A percentile compares a stretch with the other conserved stretches of the same genome.
Conservation (phyloP, 2,888 invertebrate genomes). For the Drosophila neonasuta region DNA sequence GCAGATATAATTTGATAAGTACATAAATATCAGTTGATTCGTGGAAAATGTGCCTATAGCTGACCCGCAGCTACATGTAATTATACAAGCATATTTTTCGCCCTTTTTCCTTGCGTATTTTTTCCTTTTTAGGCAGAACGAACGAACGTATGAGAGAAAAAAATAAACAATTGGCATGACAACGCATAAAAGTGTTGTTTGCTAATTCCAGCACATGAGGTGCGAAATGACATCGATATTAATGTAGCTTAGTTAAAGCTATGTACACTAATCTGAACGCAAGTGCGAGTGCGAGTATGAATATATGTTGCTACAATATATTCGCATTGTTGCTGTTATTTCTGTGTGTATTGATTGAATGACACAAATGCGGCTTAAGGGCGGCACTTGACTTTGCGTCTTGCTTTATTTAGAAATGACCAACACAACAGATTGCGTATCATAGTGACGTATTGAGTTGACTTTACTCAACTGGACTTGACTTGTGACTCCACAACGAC, state of each 20-base stretch:
- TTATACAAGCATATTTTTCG: not conserved
- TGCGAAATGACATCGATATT: slow-evolving; percentile 42
- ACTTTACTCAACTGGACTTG: no score
- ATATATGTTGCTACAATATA: not conserved
- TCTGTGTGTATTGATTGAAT: not conserved
- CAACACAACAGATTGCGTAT: not conserved
- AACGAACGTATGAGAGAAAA: no score
- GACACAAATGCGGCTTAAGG: slow-evolving; percentile 2
- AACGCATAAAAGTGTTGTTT: slow-evolving; percentile 22
- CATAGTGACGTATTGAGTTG: not conserved
- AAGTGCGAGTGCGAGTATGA: no score
- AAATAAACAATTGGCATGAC: slow-evolving; percentile 27
- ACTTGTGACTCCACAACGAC: no score
- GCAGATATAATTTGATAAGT: slow-evolving; percentile 4
- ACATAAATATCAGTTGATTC: slow-evolving; percentile 12
- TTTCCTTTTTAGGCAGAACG: not conserved
- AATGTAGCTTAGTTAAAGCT: slow-evolving; percentile 16
- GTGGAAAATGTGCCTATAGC: slow-evolving; percentile 1
- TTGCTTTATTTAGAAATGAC: slow-evolving; percentile 37
- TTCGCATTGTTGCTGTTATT: not conserved
- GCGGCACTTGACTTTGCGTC: slow-evolving; percentile 3
- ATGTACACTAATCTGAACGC: no score
- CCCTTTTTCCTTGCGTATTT: no score
- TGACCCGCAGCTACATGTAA: slow-evolving; percentile 11
- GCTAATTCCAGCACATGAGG: slow-evolving; percentile 64